Conservation (phyloP, 1,140 invertebrate genomes). For the Phymorhynchus buccinoides region DNA sequence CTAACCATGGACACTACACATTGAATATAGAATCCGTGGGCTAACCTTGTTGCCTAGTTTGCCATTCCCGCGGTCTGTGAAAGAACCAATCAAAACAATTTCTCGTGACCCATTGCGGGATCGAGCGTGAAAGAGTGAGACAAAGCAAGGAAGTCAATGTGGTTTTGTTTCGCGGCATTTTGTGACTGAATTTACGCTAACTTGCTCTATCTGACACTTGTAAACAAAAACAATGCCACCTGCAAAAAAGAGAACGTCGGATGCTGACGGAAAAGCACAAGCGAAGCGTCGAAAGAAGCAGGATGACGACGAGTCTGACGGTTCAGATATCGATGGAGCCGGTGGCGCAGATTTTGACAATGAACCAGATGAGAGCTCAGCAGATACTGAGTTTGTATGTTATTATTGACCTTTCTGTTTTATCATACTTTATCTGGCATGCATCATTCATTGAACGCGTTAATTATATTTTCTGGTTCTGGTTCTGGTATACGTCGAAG, state of each 20-base stretch:
- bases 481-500: too few relatives aligned
- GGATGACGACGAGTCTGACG: conserved; percentile 52
- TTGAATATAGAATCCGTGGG: too few relatives aligned
- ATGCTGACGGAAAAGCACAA: too few relatives aligned
- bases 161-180: conserved; percentile 40
- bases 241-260: too few relatives aligned
- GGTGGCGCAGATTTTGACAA: conserved; percentile 52
- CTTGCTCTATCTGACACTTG: conserved; percentile 18
- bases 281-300: conserved; percentile 61
- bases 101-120: conserved; percentile 33
- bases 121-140: conserved; percentile 27
- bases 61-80: conserved; percentile 12
- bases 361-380: conserved; percentile 43
- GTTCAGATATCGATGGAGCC: conserved; percentile 55
- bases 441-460: too few relatives aligned
- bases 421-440: not conserved
- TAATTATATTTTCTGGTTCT: too few relatives aligned
- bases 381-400: conserved; percentile 25
- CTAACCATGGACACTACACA: too few relatives aligned
- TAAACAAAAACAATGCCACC: too few relatives aligned
- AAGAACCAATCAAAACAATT: conserved; percentile 22
- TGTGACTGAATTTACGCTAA: conserved; percentile 32
- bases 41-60: too few relatives aligned
- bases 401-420: not conserved
- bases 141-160: conserved; percentile 27